These are phyloP conservation scores for Orthonevra nobilis DNA, from an alignment of 2,888 invertebrate genomes.

Conservation along the genomic window DNA sequence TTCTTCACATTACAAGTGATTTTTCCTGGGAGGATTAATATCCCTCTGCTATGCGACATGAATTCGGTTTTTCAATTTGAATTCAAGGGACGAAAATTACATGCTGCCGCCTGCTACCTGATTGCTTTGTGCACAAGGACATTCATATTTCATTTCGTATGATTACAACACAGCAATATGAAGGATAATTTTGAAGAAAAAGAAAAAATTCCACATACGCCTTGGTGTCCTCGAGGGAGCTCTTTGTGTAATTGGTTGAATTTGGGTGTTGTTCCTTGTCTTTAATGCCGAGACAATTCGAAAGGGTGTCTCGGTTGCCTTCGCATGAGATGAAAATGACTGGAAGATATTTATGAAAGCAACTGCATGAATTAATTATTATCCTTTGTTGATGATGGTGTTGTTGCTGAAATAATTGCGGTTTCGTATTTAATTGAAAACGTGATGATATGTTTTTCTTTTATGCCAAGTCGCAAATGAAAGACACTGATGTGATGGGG, in stretches of 20 bases:
- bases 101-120: constrained; percentile 10
- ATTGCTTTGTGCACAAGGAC: neutral
- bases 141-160: constrained; percentile 13
- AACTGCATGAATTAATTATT: constrained; percentile 25
- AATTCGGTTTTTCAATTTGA: constrained; percentile 16
- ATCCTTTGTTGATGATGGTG: constrained; percentile 17
- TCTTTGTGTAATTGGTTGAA: constrained; percentile 40
- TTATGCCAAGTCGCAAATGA: no score
- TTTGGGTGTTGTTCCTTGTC: constrained; percentile 1
- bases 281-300: constrained; percentile 18
- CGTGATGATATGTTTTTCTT: constrained; percentile 11
- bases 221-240: constrained; percentile 18
- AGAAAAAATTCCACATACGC: constrained; percentile 52
- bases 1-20: constrained; percentile 28
- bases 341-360: constrained; percentile 37
- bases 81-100: constrained; percentile 27
- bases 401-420: constrained; percentile 33
- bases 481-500: no score
- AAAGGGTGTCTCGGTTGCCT: constrained; percentile 5
- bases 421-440: constrained; percentile 26
- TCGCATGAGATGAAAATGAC: constrained; percentile 10
- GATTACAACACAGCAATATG: neutral
- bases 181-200: neutral
- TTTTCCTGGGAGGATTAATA: neutral
- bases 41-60: constrained; percentile 12